Conservation (phyloP, 2,888 invertebrate species). For the Hipparchia sbordonii region DNA sequence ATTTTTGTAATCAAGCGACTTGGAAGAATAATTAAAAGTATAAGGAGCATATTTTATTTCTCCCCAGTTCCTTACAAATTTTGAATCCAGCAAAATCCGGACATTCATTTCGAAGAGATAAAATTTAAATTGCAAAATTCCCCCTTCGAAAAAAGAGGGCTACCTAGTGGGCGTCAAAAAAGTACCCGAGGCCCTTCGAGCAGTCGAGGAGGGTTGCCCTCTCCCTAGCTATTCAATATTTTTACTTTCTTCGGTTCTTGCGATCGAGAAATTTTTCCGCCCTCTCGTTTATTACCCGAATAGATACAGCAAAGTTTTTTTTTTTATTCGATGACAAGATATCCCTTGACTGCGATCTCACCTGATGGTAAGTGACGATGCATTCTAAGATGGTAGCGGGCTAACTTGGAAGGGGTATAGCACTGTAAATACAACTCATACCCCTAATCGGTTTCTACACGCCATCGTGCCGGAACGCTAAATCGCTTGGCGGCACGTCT, state of each 20-base stretch:
- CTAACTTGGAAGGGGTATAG: no score
- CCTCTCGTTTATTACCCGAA: constrained; percentile 3
- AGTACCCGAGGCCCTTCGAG: constrained; percentile 50
- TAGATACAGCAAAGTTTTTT: no score
- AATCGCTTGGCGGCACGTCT: no score
- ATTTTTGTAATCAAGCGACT: neutral
- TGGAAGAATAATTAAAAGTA: constrained; percentile 3
- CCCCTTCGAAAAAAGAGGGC: constrained; percentile 71
- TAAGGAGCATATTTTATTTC: constrained; percentile 16
- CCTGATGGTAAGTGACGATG: no score
- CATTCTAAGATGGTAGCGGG: no score
- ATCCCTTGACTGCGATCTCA: no score
- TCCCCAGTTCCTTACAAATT: constrained; percentile 42
- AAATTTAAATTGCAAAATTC: constrained; percentile 79
- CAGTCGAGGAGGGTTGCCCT: constrained; percentile 43
- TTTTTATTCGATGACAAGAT: no score
- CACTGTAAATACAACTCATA: no score
- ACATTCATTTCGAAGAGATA: constrained; percentile 73
- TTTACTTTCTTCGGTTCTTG: constrained; percentile 63
- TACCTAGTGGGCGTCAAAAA: constrained; percentile 72
- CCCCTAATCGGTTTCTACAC: no score
- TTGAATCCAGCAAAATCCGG: constrained; percentile 51
- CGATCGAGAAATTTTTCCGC: constrained; percentile 53
- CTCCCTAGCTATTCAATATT: constrained; percentile 61
- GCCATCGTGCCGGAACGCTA: no score